Evolutionary conservation across 2,113 vertebrate species (phyloP), one percentile per base, ranked within the genome.

Genomic region (Oryzias celebensis): DNA sequence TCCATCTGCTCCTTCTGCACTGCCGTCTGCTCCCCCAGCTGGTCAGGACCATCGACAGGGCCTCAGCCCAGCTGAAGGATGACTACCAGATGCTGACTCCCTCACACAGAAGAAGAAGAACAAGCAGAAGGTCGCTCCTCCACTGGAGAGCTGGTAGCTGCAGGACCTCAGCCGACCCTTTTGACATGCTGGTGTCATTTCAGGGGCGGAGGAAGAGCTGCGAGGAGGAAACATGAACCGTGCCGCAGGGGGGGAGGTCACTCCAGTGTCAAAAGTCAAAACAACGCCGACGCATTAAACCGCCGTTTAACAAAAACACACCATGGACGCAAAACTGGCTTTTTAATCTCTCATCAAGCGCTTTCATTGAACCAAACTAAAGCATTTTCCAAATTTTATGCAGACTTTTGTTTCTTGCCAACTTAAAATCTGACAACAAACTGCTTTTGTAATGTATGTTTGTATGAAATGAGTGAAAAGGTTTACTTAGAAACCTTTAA

Each of bases 11-110:
- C 45, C n/a, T 18, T 47, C 45, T 58, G 60, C 24, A 31, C 50
- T 46, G 58, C 55, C 75, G 78, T 84, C 81, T 81, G 73, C 46
- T 69, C 75, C 52, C 58, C 75, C 88, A 91, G 84, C 87, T 87
- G 89, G 83, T 65, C 56, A 62, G 47, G 57, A 70, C 69, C 74
- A 71, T 86, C 80, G 78, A 71, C 71, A 65, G 53, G 67, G 72
- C 82, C 58, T 50, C 28, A 1, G 4, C 58, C 61, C 48, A 1
- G 68, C 24, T 20, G 24, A 47, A 63, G 83, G 75, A 78, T 79
- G 69, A 79, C 14, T 52, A 52, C 80, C 86, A 88, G 86, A 88
- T 85, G 82, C 64, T 58, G 64, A 77, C 68, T 24, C 20, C 22
- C 55, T 22, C 48, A 62, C 62, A 61, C 41, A 61, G 12, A n/a